Evolutionary conservation across 2,888 invertebrate genomes (phyloP), one percentile per base, ranked within the genome.

Genomic region (Leptinotarsa juncta): DNA sequence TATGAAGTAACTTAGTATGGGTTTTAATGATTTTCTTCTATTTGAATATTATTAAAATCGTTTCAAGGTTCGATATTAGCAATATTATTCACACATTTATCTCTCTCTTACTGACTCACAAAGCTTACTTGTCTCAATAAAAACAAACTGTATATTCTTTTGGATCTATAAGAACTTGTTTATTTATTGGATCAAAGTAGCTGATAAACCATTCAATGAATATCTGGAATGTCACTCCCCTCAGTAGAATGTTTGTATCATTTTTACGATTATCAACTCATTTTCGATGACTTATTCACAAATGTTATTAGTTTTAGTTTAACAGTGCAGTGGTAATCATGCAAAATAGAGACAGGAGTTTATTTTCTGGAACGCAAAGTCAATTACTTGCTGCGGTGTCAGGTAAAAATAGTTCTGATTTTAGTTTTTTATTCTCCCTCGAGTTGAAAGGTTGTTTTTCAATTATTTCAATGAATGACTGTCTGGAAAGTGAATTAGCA

Each of bases 311-410:
- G 60, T 23, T 60, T 26, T 5, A 26, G 20, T 60, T 60, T 4
- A 60, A 60, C 60, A 60, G 26, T 60, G 20, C 15, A 26, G 26
- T 12, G 15, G 7, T 26, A 10, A 68, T 42, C 32, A 68, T 68
- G 68, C 53, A 55, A 68, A 68, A 69, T n/a, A 65, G 18, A 5
- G 69, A 75, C 48, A 48, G 18, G 3, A 68, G 71, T 20, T 51
- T 72, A 57, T 75, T 75, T 60, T 48, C 69, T 66, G 77, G 77
- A 49, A 77, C 77, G 20, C 49, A 10, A 70, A 66, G 72, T 49
- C 75, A 75, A 50, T 66, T 75, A 42, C 32, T 70, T 23, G 75
- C 72, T 26, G 72, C 75, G 4, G 32, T 72, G 18, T 75, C 70
- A 49, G 77, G 77, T 77, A 57, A 72, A 26, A 23, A 57, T 57